Evolutionary conservation across 2,797 vertebrate genomes (phyloP).

Genomic region (Pagetopsis macropterus): DNA sequence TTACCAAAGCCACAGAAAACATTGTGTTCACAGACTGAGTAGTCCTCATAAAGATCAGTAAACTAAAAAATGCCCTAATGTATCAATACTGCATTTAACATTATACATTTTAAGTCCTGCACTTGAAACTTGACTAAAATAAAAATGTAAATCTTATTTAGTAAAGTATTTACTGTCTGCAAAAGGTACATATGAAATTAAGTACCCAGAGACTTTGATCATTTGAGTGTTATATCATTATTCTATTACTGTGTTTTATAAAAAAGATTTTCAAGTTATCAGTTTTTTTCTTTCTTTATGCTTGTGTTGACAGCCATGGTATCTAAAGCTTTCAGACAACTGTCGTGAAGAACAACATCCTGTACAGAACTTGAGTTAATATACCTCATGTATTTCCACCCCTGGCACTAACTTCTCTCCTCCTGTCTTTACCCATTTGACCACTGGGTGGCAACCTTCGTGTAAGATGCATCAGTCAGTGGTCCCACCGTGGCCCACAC

Average conservation of each 20-base stretch:
- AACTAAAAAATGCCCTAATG: too few relatives aligned
- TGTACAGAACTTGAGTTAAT: too few relatives aligned
- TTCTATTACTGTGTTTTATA: neutral
- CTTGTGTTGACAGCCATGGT: neutral
- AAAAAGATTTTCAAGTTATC: neutral
- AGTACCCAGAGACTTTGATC: too few relatives aligned
- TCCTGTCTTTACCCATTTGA: neutral
- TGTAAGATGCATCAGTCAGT: slow-evolving; percentile 7
- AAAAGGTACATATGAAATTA: too few relatives aligned
- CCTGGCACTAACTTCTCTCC: neutral
- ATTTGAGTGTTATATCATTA: too few relatives aligned
- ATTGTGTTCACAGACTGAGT: neutral
- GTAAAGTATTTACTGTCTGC: neutral
- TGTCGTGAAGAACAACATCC: too few relatives aligned
- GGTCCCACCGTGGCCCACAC: too few relatives aligned
- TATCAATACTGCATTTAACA: neutral
- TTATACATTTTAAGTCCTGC: neutral
- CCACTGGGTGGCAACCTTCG: slow-evolving; percentile 66
- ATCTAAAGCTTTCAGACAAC: neutral
- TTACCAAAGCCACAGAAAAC: neutral
- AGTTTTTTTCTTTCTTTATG: neutral
- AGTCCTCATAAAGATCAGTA: too few relatives aligned
- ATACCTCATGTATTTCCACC: neutral
- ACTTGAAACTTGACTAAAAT: neutral
- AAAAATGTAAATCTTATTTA: neutral